Evolutionary conservation across 2,888 invertebrate genomes (phyloP).

Genomic region (Synanthedon formicaeformis): DNA sequence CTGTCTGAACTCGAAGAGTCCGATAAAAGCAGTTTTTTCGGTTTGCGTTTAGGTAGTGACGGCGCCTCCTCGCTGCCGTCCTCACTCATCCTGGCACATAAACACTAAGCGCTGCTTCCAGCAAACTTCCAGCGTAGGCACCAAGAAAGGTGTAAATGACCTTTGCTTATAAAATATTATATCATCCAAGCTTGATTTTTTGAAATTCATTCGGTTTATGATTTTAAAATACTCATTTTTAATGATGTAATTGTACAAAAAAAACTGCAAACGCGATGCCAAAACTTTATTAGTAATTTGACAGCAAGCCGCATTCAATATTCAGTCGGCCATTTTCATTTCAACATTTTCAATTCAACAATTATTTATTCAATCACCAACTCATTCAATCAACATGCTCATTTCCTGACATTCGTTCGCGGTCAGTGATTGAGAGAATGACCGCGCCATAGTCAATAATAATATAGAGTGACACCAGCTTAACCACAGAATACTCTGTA

Average conservation of each 20-base stretch:
- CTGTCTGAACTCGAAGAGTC: constrained; percentile 55
- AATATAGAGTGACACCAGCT: too few species aligned
- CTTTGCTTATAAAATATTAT: constrained; percentile 32
- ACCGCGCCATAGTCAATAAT: too few species aligned
- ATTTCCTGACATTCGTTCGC: too few species aligned
- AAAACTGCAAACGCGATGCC: constrained; percentile 32
- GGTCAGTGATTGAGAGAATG: too few species aligned
- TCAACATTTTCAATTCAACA: too few species aligned
- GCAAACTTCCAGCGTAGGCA: constrained; percentile 22
- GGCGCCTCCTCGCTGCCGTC: constrained; percentile 47
- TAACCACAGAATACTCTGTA: too few species aligned
- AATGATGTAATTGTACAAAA: constrained; percentile 22
- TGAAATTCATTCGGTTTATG: constrained; percentile 35
- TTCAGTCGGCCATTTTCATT: constrained; percentile 63
- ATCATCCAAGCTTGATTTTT: constrained; percentile 23
- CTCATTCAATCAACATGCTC: too few species aligned
- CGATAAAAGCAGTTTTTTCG: constrained; percentile 41
- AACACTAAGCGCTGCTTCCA: constrained; percentile 26
- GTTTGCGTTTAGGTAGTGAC: constrained; percentile 40
- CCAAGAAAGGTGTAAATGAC: constrained; percentile 63
- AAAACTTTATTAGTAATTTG: constrained; percentile 55
- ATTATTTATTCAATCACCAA: not conserved
- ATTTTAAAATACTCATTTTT: constrained; percentile 23
- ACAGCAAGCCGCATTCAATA: constrained; percentile 67
- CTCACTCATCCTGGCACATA: constrained; percentile 48